phyloP scores from a whole-genome alignment of 2,113 vertebrate genomes.

The Nipponia nippon region DNA sequence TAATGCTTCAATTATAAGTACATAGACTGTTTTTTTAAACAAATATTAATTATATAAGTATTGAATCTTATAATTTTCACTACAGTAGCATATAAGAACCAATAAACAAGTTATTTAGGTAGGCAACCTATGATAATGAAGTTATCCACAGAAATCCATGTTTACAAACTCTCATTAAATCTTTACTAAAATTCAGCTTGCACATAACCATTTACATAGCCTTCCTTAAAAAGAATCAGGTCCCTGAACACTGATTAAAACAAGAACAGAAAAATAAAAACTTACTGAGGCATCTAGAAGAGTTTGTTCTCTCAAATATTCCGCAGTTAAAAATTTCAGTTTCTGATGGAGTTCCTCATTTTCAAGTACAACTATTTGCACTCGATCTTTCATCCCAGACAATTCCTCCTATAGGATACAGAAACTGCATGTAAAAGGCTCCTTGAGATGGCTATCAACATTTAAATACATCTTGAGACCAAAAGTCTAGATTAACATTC shows the following conservation, averaged over 20 bases:
- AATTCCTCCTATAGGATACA: conserved; percentile 83
- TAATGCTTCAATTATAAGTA: background rate
- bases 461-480: background rate
- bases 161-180: background rate
- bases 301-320: conserved; percentile 78
- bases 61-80: background rate
- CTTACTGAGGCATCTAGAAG: conserved; percentile 74
- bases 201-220: background rate
- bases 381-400: conserved; percentile 79
- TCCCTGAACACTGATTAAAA: background rate
- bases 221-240: background rate
- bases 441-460: background rate
- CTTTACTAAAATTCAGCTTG: background rate
- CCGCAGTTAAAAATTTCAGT: conserved; percentile 74
- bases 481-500: background rate
- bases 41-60: background rate
- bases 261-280: background rate
- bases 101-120: background rate
- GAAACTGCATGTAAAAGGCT: background rate
- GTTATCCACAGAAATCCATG: background rate
- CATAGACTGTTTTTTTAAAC: background rate
- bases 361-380: conserved; percentile 83
- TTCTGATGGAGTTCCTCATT: conserved; percentile 84
- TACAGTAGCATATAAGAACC: background rate
- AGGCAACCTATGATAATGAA: background rate